A percentile compares a stretch with the other conserved stretches of the same genome.
Evolutionary conservation across 2,113 vertebrate genomes (phyloP).

Genomic region (Percina caprodes): DNA sequence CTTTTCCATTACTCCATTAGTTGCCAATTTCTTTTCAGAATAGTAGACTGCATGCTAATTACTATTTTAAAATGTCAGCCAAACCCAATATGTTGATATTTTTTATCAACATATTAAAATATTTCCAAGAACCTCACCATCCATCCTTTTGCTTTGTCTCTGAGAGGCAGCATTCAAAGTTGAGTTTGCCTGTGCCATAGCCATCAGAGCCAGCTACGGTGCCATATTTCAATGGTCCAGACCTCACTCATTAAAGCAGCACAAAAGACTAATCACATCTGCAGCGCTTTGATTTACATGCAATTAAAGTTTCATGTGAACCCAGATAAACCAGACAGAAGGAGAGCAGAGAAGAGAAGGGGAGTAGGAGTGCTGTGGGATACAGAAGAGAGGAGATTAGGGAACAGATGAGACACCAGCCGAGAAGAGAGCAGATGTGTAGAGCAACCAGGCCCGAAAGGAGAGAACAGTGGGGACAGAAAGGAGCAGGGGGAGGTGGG

Average conservation of each 20-base stretch:
- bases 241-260: conserved; percentile 76
- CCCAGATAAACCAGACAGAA: conserved; percentile 67
- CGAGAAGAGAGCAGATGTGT: conserved; percentile 43
- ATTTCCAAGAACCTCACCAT: neutral
- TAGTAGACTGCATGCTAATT: conserved; percentile 9
- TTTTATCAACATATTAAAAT: neutral
- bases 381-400: conserved; percentile 36
- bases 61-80: conserved; percentile 26
- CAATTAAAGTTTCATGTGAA: conserved; percentile 81
- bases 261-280: conserved; percentile 79
- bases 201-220: conserved; percentile 42
- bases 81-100: conserved; percentile 1
- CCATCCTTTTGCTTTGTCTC: neutral
- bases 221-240: conserved; percentile 59
- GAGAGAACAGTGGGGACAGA: conserved; percentile 3
- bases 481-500: neutral
- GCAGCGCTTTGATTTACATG: conserved; percentile 79
- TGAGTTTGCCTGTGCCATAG: conserved; percentile 30
- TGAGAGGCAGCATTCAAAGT: conserved; percentile 27
- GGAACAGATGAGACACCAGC: conserved; percentile 35
- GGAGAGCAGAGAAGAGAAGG: conserved; percentile 10
- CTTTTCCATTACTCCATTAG: neutral
- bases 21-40: conserved; percentile 5
- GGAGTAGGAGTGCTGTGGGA: conserved; percentile 10
- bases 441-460: neutral